A percentile compares a stretch with the other conserved stretches of the same genome.
phyloP scores from a whole-genome alignment of 2,888 invertebrate genomes.

The Psylliodes chrysocephalus region DNA sequence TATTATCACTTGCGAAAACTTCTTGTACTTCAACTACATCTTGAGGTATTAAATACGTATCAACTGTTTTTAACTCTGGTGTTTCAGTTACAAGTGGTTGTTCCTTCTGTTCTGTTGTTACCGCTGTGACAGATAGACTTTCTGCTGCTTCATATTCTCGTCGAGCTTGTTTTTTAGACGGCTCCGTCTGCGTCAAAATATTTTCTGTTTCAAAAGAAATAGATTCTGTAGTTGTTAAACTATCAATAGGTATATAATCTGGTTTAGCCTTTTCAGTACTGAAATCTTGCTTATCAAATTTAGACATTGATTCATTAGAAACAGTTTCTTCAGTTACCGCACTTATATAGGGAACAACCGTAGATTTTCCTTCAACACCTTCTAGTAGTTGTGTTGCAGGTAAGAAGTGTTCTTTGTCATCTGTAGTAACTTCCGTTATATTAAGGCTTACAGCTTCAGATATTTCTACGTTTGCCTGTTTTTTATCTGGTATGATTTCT shows the following conservation, averaged over 20 bases:
- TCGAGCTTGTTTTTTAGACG: slow-evolving; percentile 65
- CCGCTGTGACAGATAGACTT: slow-evolving; percentile 68
- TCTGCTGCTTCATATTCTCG: slow-evolving; percentile 68
- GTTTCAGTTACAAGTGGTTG: slow-evolving; percentile 62
- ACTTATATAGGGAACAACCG: slow-evolving; percentile 68
- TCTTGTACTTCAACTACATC: slow-evolving; percentile 69
- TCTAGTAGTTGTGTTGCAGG: slow-evolving; percentile 61
- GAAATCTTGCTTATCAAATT: slow-evolving; percentile 48
- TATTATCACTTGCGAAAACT: slow-evolving; percentile 67
- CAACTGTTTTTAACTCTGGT: slow-evolving; percentile 43
- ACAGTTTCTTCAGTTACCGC: slow-evolving; percentile 71
- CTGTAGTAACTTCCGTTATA: slow-evolving; percentile 68
- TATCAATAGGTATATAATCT: slow-evolving; percentile 65
- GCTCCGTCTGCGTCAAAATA: slow-evolving; percentile 60
- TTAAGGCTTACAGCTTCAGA: slow-evolving; percentile 71
- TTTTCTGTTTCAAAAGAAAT: slow-evolving; percentile 71
- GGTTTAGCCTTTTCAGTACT: slow-evolving; percentile 47
- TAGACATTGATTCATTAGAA: slow-evolving; percentile 61
- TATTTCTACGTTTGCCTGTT: slow-evolving; percentile 66
- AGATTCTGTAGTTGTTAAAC: slow-evolving; percentile 69
- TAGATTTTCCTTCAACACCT: slow-evolving; percentile 66
- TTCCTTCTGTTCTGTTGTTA: slow-evolving; percentile 70
- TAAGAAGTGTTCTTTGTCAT: slow-evolving; percentile 67
- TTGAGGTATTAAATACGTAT: slow-evolving; percentile 60
- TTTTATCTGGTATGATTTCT: slow-evolving; percentile 67